These are phyloP conservation scores for Neuroterus valhalla DNA, from an alignment of 1,140 invertebrate species.

Conservation along the genomic window DNA sequence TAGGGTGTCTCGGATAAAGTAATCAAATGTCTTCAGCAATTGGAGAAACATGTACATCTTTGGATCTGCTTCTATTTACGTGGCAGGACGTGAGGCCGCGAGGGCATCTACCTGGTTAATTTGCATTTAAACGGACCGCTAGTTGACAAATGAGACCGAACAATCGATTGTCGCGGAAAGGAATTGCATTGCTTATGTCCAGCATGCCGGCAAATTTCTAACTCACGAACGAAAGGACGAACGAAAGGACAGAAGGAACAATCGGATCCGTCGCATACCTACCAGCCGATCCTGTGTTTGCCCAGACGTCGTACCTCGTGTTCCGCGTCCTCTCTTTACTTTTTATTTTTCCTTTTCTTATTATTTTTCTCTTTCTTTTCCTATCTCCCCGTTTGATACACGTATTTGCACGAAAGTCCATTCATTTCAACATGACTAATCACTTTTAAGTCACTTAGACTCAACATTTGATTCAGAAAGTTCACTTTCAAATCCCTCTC, in stretches of 20 bases:
- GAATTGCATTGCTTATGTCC: conserved; percentile 29
- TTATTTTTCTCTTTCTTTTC: background rate
- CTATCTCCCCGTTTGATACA: background rate
- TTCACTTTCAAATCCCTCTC: too few species aligned
- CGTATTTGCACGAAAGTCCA: background rate
- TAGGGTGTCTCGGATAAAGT: conserved; percentile 4
- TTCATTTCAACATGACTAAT: background rate
- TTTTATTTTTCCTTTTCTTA: conserved; percentile 30
- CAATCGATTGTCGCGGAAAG: conserved; percentile 58
- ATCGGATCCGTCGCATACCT: conserved; percentile 33
- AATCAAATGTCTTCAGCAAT: background rate
- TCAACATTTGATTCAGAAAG: too few species aligned
- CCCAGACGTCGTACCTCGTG: conserved; percentile 45
- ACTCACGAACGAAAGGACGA: conserved; percentile 30
- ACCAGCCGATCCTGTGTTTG: conserved; percentile 33
- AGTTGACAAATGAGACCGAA: conserved; percentile 68
- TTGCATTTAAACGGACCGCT: conserved; percentile 62
- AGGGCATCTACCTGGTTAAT: conserved; percentile 43
- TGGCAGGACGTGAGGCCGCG: background rate
- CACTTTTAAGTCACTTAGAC: too few species aligned
- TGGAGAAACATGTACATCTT: background rate
- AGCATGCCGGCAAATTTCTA: conserved; percentile 43
- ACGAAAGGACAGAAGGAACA: conserved; percentile 33
- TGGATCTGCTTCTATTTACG: background rate
- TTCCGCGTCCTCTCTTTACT: conserved; percentile 38